These are phyloP conservation scores for Leptocoma aspasia DNA, from an alignment of 2,113 vertebrate species.

Conservation along the genomic window DNA sequence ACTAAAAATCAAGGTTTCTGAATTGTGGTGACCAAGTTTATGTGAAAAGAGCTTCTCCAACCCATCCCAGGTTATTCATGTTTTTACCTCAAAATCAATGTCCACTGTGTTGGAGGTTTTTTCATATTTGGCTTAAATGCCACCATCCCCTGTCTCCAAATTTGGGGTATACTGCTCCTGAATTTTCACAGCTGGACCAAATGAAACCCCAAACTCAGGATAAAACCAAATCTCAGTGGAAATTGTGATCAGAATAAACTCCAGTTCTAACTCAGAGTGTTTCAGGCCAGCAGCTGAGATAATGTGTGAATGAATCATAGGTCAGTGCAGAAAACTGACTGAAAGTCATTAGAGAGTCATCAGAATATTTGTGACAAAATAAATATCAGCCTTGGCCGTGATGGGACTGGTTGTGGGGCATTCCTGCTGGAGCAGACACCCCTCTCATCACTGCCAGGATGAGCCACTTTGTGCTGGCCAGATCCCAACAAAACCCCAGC, in stretches of 20 bases:
- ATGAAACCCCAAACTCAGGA: fast-evolving
- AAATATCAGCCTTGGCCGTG: neutral
- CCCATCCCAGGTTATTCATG: neutral
- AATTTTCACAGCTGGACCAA: neutral
- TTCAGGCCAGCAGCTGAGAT: neutral
- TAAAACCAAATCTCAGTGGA: neutral
- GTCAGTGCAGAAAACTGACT: neutral
- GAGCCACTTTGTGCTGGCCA: neutral
- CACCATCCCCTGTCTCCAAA: neutral
- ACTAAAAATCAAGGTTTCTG: neutral
- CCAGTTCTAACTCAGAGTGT: neutral
- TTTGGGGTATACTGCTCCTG: fast-evolving
- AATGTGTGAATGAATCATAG: neutral
- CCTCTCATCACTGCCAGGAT: neutral
- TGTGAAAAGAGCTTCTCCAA: neutral
- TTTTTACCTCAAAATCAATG: neutral
- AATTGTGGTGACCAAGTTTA: neutral
- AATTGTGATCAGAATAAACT: neutral
- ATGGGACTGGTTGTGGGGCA: neutral
- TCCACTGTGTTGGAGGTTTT: neutral
- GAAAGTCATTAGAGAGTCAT: neutral
- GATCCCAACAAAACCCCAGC: neutral
- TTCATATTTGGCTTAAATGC: neutral
- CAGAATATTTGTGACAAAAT: neutral
- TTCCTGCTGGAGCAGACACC: neutral